Conservation (phyloP, 2,113 vertebrate genomes). For the Mustela nigripes region DNA sequence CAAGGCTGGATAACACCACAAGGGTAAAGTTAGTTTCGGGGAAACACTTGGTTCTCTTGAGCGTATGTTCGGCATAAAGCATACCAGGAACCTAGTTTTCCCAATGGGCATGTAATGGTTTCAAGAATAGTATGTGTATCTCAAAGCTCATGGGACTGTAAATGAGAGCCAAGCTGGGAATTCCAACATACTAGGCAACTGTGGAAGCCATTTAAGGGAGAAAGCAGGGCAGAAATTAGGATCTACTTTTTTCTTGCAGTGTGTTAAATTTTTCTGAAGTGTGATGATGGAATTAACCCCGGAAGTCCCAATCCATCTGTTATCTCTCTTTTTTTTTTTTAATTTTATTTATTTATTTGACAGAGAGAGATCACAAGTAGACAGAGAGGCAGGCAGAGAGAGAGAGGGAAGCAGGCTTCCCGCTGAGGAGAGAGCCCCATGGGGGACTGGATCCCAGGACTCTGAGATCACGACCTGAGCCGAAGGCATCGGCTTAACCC, state of each 20-base stretch:
- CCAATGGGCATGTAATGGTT: not conserved
- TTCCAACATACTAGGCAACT: not conserved
- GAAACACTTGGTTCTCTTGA: not conserved
- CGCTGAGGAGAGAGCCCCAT: too few species aligned
- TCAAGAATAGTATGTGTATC: not conserved
- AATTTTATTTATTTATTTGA: too few species aligned
- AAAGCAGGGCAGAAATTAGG: not conserved
- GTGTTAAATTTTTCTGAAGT: not conserved
- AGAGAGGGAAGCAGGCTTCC: too few species aligned
- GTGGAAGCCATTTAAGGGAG: not conserved
- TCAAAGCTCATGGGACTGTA: not conserved
- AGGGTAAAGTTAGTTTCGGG: not conserved
- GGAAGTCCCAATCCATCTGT: not conserved
- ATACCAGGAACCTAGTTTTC: slow-evolving; percentile 10
- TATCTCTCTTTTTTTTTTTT: not conserved
- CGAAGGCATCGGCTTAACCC: too few species aligned
- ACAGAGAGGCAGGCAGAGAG: too few species aligned
- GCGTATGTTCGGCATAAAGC: not conserved
- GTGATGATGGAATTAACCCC: not conserved
- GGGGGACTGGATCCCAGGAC: too few species aligned
- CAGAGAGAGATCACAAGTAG: too few species aligned
- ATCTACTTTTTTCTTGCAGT: not conserved
- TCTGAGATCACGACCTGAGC: too few species aligned
- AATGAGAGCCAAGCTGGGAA: not conserved
- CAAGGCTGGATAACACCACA: not conserved